Evolutionary conservation across 2,888 invertebrate genomes (phyloP).

Genomic region (Orthosia gracilis): DNA sequence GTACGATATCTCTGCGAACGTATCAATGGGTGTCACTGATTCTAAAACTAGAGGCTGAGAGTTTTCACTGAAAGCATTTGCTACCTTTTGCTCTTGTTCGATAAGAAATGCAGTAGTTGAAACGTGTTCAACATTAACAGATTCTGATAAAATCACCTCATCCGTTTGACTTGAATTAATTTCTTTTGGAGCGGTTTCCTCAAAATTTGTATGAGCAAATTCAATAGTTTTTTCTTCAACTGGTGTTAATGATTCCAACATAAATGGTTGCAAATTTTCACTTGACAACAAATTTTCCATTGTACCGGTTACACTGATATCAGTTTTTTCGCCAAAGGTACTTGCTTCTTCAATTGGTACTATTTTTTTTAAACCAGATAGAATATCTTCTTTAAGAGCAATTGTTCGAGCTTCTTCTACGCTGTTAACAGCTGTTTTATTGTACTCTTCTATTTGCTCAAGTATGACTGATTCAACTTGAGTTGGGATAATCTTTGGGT

Average conservation of each 20-base stretch:
- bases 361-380: constrained; percentile 20
- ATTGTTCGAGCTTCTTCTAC: constrained; percentile 1
- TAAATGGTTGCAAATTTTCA: background rate
- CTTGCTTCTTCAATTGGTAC: background rate
- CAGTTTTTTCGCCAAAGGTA: background rate
- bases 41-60: constrained; percentile 2
- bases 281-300: background rate
- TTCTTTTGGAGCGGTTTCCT: background rate
- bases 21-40: background rate
- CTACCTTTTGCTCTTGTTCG: background rate
- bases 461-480: background rate
- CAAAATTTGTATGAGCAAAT: background rate
- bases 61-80: background rate
- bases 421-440: background rate
- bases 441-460: background rate
- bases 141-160: constrained; percentile 9
- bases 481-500: background rate
- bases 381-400: constrained; percentile 4
- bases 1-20: background rate
- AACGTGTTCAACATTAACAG: background rate
- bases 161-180: background rate
- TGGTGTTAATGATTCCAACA: constrained; percentile 1
- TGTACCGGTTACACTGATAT: background rate
- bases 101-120: background rate
- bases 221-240: constrained; percentile 3